These are phyloP conservation scores for Argyrosomus japonicus DNA, from an alignment of 2,113 vertebrate genomes.

Conservation along the genomic window DNA sequence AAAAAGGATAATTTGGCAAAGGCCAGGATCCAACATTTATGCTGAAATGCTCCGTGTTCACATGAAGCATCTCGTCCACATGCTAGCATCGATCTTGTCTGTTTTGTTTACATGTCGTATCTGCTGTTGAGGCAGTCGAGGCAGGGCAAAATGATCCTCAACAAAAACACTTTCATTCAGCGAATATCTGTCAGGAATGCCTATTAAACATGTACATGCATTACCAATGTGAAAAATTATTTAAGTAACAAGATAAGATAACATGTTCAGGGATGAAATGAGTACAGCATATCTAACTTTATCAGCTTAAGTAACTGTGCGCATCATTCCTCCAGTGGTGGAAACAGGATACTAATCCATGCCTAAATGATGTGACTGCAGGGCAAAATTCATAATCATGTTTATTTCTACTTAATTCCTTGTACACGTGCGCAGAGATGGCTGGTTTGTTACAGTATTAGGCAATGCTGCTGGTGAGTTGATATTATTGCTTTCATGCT, in stretches of 20 bases:
- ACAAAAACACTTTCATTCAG: not conserved
- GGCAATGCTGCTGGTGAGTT: constrained; percentile 12
- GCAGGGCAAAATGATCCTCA: not conserved
- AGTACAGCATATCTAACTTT: constrained; percentile 59
- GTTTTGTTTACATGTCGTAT: constrained; percentile 32
- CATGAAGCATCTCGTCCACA: constrained; percentile 43
- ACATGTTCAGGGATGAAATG: constrained; percentile 52
- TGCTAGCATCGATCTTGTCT: constrained; percentile 19
- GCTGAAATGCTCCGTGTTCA: constrained; percentile 33
- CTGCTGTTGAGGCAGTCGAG: constrained; percentile 18
- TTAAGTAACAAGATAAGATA: constrained; percentile 68
- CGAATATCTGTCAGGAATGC: constrained; percentile 9
- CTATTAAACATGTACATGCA: constrained; percentile 46
- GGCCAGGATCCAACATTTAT: constrained; percentile 41
- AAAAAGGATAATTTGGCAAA: constrained; percentile 64
- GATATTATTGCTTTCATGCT: constrained; percentile 21
- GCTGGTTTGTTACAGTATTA: constrained; percentile 32
- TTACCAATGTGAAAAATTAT: constrained; percentile 37
- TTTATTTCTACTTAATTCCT: constrained; percentile 73
- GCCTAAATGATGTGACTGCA: constrained; percentile 67
- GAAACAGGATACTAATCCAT: constrained; percentile 70
- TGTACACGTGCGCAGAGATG: constrained; percentile 40
- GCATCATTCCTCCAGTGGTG: constrained; percentile 55
- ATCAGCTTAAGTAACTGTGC: constrained; percentile 67
- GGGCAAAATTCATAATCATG: constrained; percentile 73